Evolutionary conservation across 2,888 invertebrate genomes (phyloP), one percentile per base, ranked within the genome.

Genomic region (Ryuthela nishihirai): DNA sequence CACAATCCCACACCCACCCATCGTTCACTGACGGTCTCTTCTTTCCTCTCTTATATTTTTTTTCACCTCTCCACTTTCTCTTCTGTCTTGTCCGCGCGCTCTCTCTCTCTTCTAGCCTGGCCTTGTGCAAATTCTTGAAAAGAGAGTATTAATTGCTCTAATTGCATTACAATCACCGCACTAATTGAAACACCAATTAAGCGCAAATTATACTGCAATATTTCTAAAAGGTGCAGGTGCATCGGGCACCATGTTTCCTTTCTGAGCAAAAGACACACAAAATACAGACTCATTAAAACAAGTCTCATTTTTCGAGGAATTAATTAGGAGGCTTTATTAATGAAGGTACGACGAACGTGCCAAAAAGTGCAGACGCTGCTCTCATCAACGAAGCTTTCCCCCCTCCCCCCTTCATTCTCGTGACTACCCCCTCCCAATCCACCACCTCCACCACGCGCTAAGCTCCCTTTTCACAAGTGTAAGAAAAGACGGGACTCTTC

Each of bases 181-280:
- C 58, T 58, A 58, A 58, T 58, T 58, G 58, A 58, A 58, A 58
- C 58, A 52, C 58, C 58, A 58, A 58, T 58, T 58, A 58, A 52
- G 58, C 58, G 58, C 52, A 58, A 53, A 58, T 58, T 58, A 58
- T 58, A 52, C 58, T 53, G 58, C 52, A 58, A 58, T 58, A 58
- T 58, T 58, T 58, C 58, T 53, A 12, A 47, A 36, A 58, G 52
- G 41, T 58, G 36, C 58, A 58, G 58, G 58, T 58, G 58, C 52
- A 36, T 7, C 25, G 34, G 58, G 49, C 58, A 58, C 49, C 44
- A n/a, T n/a, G n/a, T n/a, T n/a, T n/a, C n/a, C n/a, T n/a, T n/a
- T n/a, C n/a, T n/a, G n/a, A n/a, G n/a, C n/a, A n/a, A n/a, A n/a
- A n/a, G n/a, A n/a, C n/a, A n/a, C n/a, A n/a, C n/a, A n/a, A n/a